These are phyloP conservation scores for Nemotelus nigrinus DNA, from an alignment of 2,888 invertebrate genomes.

Conservation along the genomic window DNA sequence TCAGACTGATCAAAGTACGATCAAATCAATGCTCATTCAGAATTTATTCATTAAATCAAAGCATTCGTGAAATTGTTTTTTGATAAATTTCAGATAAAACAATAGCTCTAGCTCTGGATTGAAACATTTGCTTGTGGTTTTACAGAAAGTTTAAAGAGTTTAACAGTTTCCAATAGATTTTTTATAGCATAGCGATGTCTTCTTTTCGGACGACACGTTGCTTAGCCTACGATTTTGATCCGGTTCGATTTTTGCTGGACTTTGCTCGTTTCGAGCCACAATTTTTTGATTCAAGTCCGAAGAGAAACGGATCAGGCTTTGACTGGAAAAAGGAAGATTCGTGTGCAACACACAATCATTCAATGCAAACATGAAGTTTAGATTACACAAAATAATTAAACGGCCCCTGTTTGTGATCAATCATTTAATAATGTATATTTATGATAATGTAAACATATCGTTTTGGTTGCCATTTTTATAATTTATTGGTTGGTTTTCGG, in stretches of 20 bases:
- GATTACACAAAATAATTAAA: slow-evolving; percentile 53
- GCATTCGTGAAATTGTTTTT: slow-evolving; percentile 20
- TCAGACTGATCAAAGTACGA: slow-evolving; percentile 27
- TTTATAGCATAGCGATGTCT: too few species aligned
- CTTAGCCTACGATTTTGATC: too few species aligned
- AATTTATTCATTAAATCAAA: slow-evolving; percentile 47
- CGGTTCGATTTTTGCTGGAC: too few species aligned
- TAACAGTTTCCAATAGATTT: too few species aligned
- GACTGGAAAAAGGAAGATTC: slow-evolving; percentile 4
- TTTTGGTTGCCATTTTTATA: slow-evolving; percentile 50
- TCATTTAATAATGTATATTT: slow-evolving; percentile 47
- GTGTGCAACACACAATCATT: neutral
- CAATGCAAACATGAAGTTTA: slow-evolving; percentile 34
- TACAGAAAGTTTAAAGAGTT: neutral
- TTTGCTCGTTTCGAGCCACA: too few species aligned
- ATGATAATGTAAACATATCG: slow-evolving; percentile 48
- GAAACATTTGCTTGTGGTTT: slow-evolving; percentile 25
- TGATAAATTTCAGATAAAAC: neutral
- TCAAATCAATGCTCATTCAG: slow-evolving; percentile 49
- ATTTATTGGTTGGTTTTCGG: slow-evolving; percentile 67
- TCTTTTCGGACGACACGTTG: too few species aligned
- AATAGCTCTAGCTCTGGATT: slow-evolving; percentile 21
- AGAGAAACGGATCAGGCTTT: neutral
- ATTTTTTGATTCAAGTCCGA: neutral
- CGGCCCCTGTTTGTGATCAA: slow-evolving; percentile 54